A percentile compares a stretch with the other conserved stretches of the same genome.
phyloP scores from a whole-genome alignment of 2,888 invertebrate species.

The Stictocephala bisonia region DNA sequence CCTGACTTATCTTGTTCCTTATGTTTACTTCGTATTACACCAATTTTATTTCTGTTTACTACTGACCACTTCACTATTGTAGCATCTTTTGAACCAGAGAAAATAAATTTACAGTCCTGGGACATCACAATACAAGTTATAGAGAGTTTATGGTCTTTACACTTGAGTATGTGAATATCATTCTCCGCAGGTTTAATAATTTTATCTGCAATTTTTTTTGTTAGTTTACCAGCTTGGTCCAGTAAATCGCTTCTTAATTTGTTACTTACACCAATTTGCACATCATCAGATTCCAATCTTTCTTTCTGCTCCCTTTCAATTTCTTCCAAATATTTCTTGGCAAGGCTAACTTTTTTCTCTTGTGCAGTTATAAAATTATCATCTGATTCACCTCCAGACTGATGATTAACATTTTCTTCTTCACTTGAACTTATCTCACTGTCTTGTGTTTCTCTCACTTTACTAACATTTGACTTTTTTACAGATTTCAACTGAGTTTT shows the following conservation, averaged over 20 bases:
- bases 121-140: slow-evolving; percentile 86
- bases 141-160: slow-evolving; percentile 81
- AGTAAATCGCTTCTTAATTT: slow-evolving; percentile 86
- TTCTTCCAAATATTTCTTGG: slow-evolving; percentile 90
- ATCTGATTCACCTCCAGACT: slow-evolving; percentile 61
- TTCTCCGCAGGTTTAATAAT: slow-evolving; percentile 58
- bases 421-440: slow-evolving; percentile 65
- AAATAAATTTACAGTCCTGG: slow-evolving; percentile 77
- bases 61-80: slow-evolving; percentile 85
- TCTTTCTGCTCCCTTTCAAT: slow-evolving; percentile 84
- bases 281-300: slow-evolving; percentile 73
- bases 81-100: slow-evolving; percentile 90
- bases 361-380: slow-evolving; percentile 78
- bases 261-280: slow-evolving; percentile 74
- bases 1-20: slow-evolving; percentile 63
- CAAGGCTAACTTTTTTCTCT: slow-evolving; percentile 89
- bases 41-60: slow-evolving; percentile 72
- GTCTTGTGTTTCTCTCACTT: neutral
- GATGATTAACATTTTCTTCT: slow-evolving; percentile 69
- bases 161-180: slow-evolving; percentile 70
- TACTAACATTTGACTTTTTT: slow-evolving; percentile 1
- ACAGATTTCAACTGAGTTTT: neutral
- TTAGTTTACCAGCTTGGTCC: slow-evolving; percentile 85
- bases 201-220: slow-evolving; percentile 78
- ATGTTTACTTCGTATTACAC: slow-evolving; percentile 60